Percentiles rank a stretch among this genome's conserved stretches.
Conservation (phyloP, 2,888 invertebrate genomes). For the Torymus texanus region DNA sequence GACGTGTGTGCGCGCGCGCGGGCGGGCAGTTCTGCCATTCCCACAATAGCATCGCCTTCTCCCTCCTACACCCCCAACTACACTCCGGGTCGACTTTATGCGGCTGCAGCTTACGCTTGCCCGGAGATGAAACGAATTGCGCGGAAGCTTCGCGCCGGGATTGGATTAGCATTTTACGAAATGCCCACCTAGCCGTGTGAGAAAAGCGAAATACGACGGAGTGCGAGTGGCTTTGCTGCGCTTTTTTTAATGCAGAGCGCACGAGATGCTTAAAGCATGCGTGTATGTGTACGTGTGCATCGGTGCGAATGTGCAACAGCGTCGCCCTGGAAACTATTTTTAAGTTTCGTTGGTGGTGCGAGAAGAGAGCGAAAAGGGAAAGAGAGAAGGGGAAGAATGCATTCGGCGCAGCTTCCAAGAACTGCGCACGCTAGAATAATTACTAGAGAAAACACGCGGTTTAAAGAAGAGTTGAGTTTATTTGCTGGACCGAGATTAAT, state of each 20-base stretch:
- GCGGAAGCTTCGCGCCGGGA: slow-evolving; percentile 35
- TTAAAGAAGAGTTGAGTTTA: not conserved
- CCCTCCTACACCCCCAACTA: not conserved
- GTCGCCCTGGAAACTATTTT: slow-evolving; percentile 30
- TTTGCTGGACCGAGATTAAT: too few species aligned
- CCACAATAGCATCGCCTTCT: too few species aligned
- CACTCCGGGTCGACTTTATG: not conserved
- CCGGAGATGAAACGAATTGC: slow-evolving; percentile 37
- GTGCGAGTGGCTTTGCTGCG: not conserved
- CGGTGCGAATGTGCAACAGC: not conserved
- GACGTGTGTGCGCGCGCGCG: not conserved
- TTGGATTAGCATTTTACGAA: slow-evolving; percentile 52
- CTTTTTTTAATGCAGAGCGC: too few species aligned
- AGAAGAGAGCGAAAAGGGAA: too few species aligned
- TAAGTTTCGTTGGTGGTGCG: not conserved
- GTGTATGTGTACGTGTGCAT: too few species aligned
- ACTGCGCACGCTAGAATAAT: slow-evolving; percentile 24
- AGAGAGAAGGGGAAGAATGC: not conserved
- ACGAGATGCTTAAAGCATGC: not conserved
- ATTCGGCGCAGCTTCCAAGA: slow-evolving; percentile 5
- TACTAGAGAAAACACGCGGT: slow-evolving; percentile 13
- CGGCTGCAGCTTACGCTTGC: too few species aligned
- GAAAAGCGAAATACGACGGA: not conserved
- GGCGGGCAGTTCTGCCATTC: too few species aligned
- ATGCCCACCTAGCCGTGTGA: not conserved